Percentiles rank a stretch among this genome's conserved stretches.
These are phyloP conservation scores for Tragopan temminckii DNA, from an alignment of 2,797 vertebrate genomes.

Conservation along the genomic window DNA sequence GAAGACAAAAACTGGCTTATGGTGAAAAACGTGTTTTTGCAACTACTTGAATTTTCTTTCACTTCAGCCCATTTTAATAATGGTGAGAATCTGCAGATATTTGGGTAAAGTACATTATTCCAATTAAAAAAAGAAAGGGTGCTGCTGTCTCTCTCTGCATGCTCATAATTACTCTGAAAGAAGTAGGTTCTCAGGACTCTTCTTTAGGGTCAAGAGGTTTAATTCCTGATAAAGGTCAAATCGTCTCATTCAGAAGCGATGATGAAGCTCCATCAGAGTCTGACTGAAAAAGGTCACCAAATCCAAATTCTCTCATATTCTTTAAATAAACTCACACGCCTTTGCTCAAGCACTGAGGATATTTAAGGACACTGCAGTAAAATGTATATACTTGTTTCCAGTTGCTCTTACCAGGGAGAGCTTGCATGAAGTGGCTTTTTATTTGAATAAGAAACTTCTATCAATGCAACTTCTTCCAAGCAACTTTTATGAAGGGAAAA, in stretches of 20 bases:
- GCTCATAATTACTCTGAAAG: constrained; percentile 13
- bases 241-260: neutral
- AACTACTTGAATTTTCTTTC: neutral
- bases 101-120: neutral
- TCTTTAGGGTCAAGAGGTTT: constrained; percentile 18
- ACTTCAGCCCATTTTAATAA: neutral
- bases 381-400: neutral
- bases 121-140: constrained; percentile 26
- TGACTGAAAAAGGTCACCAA: constrained; percentile 50
- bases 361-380: constrained; percentile 32
- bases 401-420: neutral
- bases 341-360: constrained; percentile 2
- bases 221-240: constrained; percentile 50
- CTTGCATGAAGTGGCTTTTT: neutral
- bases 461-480: neutral
- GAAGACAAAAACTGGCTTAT: neutral
- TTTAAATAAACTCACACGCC: constrained; percentile 18
- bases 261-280: constrained; percentile 25
- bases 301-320: constrained; percentile 26
- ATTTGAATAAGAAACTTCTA: neutral
- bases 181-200: neutral
- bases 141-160: neutral
- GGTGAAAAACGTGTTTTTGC: neutral
- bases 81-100: neutral
- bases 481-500: neutral